Conservation (phyloP, 2,888 invertebrate genomes). For the Cepaea hortensis region DNA sequence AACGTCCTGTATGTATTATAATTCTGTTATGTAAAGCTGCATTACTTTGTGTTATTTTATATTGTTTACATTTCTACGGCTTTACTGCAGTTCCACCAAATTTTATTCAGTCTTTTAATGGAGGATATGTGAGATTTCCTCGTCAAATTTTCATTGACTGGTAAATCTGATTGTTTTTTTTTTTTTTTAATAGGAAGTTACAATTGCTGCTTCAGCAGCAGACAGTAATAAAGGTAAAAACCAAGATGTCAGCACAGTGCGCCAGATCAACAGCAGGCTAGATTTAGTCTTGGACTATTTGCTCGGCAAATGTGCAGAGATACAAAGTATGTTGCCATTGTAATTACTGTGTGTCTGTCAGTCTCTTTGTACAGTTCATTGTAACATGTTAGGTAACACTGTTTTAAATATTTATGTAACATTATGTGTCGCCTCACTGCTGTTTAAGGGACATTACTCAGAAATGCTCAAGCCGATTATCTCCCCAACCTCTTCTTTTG, state of each 20-base stretch:
- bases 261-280: background rate
- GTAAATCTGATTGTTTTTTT: background rate
- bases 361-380: background rate
- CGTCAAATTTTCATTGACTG: no score
- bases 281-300: background rate
- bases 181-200: background rate
- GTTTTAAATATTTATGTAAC: background rate
- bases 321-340: background rate
- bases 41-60: no score
- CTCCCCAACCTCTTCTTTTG: no score
- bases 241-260: background rate
- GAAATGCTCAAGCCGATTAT: no score
- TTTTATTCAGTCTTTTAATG: no score
- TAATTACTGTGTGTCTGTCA: background rate
- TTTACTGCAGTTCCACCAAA: no score
- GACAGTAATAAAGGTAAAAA: background rate
- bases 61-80: no score
- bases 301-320: conserved; percentile 17
- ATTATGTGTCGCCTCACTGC: background rate
- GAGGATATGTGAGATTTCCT: no score
- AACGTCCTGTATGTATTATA: no score
- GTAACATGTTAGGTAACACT: background rate
- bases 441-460: background rate
- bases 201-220: background rate
- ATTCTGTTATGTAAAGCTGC: no score